Conservation (phyloP, 2,888 invertebrate species). For the Sarcophaga caerulescens region DNA sequence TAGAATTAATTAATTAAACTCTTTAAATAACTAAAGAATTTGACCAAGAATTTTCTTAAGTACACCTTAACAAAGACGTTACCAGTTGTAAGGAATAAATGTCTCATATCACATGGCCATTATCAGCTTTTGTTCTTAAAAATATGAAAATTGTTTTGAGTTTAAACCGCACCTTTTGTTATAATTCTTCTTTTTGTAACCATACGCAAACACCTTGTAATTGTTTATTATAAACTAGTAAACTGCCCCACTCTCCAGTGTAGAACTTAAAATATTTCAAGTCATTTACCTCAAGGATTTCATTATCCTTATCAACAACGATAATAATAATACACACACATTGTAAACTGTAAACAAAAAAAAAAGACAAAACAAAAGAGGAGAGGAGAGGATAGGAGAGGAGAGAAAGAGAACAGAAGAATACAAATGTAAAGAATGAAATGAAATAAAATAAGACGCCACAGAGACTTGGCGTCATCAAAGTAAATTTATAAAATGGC, state of each 20-base stretch:
- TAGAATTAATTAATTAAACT: too few relatives aligned
- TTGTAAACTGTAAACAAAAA: slow-evolving; percentile 56
- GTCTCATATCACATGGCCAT: slow-evolving; percentile 29
- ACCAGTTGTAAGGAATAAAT: slow-evolving; percentile 17
- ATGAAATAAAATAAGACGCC: slow-evolving; percentile 72
- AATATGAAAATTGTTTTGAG: slow-evolving; percentile 25
- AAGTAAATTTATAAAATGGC: slow-evolving; percentile 61
- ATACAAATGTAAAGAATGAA: slow-evolving; percentile 24
- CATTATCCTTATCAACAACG: slow-evolving; percentile 78
- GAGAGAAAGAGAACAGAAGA: too few relatives aligned
- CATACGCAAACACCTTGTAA: background rate
- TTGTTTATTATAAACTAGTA: background rate
- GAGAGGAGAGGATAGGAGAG: slow-evolving; percentile 13
- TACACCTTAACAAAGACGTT: slow-evolving; percentile 15
- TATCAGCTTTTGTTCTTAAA: slow-evolving; percentile 42
- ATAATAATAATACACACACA: slow-evolving; percentile 65
- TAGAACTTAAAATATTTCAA: slow-evolving; percentile 74
- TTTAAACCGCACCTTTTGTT: slow-evolving; percentile 75
- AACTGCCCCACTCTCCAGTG: background rate
- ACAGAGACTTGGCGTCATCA: slow-evolving; percentile 68
- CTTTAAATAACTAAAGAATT: too few relatives aligned
- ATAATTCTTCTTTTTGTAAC: slow-evolving; percentile 67
- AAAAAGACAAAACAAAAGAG: background rate
- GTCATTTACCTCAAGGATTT: slow-evolving; percentile 77
- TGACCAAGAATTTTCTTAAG: background rate